Base-by-base conservation (phyloP, 2,888 invertebrate species). In the Schizaphis graminum region DNA sequence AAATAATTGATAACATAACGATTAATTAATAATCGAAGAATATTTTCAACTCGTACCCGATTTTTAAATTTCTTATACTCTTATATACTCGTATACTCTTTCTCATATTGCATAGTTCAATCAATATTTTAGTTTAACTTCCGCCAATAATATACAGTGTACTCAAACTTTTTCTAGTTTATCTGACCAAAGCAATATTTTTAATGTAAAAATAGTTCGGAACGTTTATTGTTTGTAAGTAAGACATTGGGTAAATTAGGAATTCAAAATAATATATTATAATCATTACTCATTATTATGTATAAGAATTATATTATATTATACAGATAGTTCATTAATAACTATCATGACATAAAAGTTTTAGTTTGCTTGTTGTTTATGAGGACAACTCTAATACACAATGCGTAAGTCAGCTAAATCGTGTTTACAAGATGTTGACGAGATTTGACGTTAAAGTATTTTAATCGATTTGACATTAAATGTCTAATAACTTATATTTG, bases 11-110 rank as follows among this genome's bases (percentile, higher is more conserved):
- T 67, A 90, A 90, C 26, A 24, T 49, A 16, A 26, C 26, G 47
- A 67, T 67, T 67, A 49, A 35, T 90, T 49, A 90, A 90, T 89
- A 89, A 57, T 49, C 67, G 47, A 67, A 49, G 35, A 67, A 90
- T 35, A 35, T 35, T 90, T 47, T 67, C 13, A 67, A 35, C 90
- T 67, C 24, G 24, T 56, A 49, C 67, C 67, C 67, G 67, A 67
- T 67, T 47, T 16, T 4, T 53, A 53, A 53, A 21, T 53, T 53
- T 53, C 21, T 53, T 53, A 53, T 21, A 21, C 49, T 49, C 49
- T 49, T 49, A 49, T 49, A 49, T 49, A 49, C 16, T 53, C 0
- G 13, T 53, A 53, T 53, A 53, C 5, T 21, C 21, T 21, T 21
- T 21, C 16, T 21, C 35, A n/a, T 53, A 67, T 67, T 7, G 8